phyloP scores from a whole-genome alignment of 2,888 invertebrate species.

The Netelia virgata region DNA sequence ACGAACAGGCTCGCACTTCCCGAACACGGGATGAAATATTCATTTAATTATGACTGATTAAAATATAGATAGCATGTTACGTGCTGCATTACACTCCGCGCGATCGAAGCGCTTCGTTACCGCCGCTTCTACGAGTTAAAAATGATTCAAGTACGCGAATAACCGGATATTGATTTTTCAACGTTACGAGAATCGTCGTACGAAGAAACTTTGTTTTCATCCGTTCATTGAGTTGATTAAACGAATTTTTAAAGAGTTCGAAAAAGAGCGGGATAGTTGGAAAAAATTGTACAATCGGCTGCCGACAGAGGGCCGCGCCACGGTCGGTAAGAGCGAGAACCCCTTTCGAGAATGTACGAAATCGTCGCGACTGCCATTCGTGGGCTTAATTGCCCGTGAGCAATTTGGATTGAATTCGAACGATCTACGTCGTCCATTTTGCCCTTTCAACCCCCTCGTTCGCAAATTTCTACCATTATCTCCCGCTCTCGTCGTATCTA shows the following conservation, averaged over 20 bases:
- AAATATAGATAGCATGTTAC: slow-evolving; percentile 82
- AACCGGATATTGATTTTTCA: not conserved
- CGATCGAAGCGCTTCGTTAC: slow-evolving; percentile 13
- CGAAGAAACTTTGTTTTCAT: not conserved
- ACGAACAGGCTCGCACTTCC: slow-evolving; percentile 44
- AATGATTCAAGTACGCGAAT: not conserved
- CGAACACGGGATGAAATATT: slow-evolving; percentile 81
- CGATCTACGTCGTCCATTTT: slow-evolving; percentile 39
- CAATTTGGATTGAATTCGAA: slow-evolving; percentile 53
- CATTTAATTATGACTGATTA: slow-evolving; percentile 83
- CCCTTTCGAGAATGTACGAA: slow-evolving; percentile 28
- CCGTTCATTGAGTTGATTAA: too few relatives aligned
- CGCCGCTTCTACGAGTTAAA: slow-evolving; percentile 25
- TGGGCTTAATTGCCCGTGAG: slow-evolving; percentile 60
- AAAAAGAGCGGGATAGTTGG: not conserved
- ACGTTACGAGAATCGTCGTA: not conserved
- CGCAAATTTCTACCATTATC: slow-evolving; percentile 12
- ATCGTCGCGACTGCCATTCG: slow-evolving; percentile 7
- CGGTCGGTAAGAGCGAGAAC: not conserved
- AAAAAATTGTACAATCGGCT: not conserved
- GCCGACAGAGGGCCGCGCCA: not conserved
- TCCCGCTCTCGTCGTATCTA: slow-evolving; percentile 20
- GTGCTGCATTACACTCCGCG: slow-evolving; percentile 76
- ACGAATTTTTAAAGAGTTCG: not conserved
- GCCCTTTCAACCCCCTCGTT: not conserved